phyloP scores from a whole-genome alignment of 2,888 invertebrate species.

The Andrena flavipes region DNA sequence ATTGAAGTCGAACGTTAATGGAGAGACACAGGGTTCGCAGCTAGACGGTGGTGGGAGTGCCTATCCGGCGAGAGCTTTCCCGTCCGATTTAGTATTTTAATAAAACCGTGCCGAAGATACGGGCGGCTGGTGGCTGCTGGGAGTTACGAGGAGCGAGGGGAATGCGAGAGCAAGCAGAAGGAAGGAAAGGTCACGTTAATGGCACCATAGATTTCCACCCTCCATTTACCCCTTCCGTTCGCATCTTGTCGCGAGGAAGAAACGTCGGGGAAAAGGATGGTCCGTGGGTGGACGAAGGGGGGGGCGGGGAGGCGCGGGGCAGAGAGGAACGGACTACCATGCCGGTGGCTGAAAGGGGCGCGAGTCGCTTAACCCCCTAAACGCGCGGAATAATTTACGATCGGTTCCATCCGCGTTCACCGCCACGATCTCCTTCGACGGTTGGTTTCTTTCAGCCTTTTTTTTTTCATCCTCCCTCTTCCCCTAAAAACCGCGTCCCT shows the following conservation, averaged over 20 bases:
- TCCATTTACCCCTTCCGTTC: slow-evolving; percentile 63
- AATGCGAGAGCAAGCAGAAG: slow-evolving; percentile 36
- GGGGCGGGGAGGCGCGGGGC: too few relatives aligned
- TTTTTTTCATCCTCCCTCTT: slow-evolving; percentile 17
- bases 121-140: slow-evolving; percentile 34
- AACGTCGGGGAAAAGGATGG: slow-evolving; percentile 31
- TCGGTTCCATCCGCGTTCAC: slow-evolving; percentile 70
- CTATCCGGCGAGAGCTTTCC: slow-evolving; percentile 33
- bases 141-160: slow-evolving; percentile 50
- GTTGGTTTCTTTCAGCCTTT: slow-evolving; percentile 55
- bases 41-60: not conserved
- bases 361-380: slow-evolving; percentile 76
- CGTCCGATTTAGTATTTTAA: slow-evolving; percentile 73
- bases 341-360: slow-evolving; percentile 68
- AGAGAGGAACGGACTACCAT: slow-evolving; percentile 53
- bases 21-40: not conserved
- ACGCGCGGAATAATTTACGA: slow-evolving; percentile 77
- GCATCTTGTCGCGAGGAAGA: slow-evolving; percentile 49
- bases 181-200: slow-evolving; percentile 67
- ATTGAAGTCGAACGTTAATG: not conserved
- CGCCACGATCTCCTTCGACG: slow-evolving; percentile 58
- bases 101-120: slow-evolving; percentile 66
- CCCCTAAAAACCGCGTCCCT: slow-evolving; percentile 37
- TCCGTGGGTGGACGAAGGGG: not conserved
- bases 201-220: slow-evolving; percentile 75